A percentile compares a stretch with the other conserved stretches of the same genome.
Conservation (phyloP, 2,797 vertebrate genomes). For the Coccyzus lansbergi region DNA sequence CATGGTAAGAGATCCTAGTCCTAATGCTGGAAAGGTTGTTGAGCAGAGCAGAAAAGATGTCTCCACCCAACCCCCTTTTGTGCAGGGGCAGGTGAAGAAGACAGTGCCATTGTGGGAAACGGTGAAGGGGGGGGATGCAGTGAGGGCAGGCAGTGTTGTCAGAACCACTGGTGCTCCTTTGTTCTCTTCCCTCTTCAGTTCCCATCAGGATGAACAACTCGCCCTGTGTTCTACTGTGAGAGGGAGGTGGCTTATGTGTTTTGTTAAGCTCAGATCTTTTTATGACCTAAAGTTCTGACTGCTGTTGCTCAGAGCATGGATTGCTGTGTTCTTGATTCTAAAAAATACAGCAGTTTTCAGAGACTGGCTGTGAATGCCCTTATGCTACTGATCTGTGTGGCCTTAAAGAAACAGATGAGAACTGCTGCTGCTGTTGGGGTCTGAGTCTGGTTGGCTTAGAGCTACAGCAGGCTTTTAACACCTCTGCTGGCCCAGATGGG, state of each 20-base stretch:
- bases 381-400: not conserved
- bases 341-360: not conserved
- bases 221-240: not conserved
- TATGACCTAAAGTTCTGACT: not conserved
- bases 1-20: not conserved
- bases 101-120: not conserved
- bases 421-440: not conserved
- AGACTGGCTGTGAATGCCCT: not conserved
- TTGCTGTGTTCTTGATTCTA: not conserved
- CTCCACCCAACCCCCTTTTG: not conserved
- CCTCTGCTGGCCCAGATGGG: not conserved
- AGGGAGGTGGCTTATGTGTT: not conserved
- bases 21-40: not conserved
- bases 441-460: not conserved
- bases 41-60: not conserved
- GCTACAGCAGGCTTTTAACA: not conserved
- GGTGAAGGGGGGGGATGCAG: fast-evolving
- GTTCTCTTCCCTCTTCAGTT: not conserved
- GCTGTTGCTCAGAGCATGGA: not conserved
- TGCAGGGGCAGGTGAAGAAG: not conserved
- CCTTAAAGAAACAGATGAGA: not conserved
- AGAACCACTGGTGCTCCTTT: not conserved
- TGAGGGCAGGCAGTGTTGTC: not conserved
- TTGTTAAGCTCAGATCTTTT: not conserved
- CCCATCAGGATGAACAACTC: not conserved